Evolutionary conservation across 1,140 invertebrate species (phyloP), one percentile per base, ranked within the genome.

Genomic region (Araneus ventricosus): DNA sequence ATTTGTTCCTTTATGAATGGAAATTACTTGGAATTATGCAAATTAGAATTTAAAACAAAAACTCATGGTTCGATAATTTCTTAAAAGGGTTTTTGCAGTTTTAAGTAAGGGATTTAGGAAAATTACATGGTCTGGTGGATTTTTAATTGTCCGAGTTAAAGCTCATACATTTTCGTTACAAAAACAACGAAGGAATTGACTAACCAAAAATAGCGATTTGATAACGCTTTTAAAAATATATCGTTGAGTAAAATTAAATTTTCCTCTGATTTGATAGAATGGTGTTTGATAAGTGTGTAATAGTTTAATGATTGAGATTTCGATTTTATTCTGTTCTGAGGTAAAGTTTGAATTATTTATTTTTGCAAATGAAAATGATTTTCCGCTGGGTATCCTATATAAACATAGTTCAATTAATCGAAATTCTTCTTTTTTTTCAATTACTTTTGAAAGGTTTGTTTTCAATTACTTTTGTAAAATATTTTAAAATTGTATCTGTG

Each of bases 11-110:
- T 34, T 34, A 14, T 37, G 70, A 75, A 30, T 75, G 17, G 30
- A 37, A 34, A 37, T 14, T 75, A 27, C 20, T 75, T 75, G 17
- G 70, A 75, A 75, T 75, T 75, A 75, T 75, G 70, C 70, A 75
- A 75, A 75, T 22, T 75, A 37, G 30, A 75, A 34, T 34, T 34
- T 30, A 37, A 75, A 75, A 75, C 70, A 22, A 75, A 63, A 34
- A 20, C 70, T 27, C 34, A 75, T 75, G 70, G 27, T 37, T 37
- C 70, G 30, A 20, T 34, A 30, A 34, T 34, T 34, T 20, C 5
- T 14, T 75, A 34, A 75, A 27, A 22, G 22, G 70, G 4, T n/a
- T 34, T 75, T 75, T 75, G 20, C 14, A 30, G 37, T 1, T 75
- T 75, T 75, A 63, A 37, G 70, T 34, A 75, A 14, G 70, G 67